A percentile compares a stretch with the other conserved stretches of the same genome.
phyloP scores from a whole-genome alignment of 2,113 vertebrate species.

The Tragelaphus imberbis region DNA sequence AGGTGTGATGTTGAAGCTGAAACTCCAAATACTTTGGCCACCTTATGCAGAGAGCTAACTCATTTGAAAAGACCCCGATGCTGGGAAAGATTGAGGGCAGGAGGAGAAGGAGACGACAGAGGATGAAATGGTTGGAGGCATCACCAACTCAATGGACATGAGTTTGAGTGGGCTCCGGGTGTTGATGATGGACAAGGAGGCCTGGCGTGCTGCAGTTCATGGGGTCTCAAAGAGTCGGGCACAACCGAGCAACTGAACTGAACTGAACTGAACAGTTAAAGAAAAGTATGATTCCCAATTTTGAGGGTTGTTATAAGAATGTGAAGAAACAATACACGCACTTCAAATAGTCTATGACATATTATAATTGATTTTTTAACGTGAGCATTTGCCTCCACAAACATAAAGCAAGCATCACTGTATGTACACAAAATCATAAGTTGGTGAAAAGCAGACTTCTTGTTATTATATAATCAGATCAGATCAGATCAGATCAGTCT shows the following conservation, averaged over 20 bases:
- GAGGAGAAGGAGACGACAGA: rapidly evolving
- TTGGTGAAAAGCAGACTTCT: background rate
- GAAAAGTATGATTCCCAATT: background rate
- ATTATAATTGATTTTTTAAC: background rate
- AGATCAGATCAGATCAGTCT: too few relatives aligned
- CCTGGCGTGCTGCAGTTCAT: background rate
- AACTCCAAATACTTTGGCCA: background rate
- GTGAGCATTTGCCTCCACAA: background rate
- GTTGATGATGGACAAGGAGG: background rate
- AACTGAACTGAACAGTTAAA: background rate
- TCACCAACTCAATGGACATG: background rate
- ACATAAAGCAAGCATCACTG: background rate
- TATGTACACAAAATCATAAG: rapidly evolving
- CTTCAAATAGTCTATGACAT: background rate
- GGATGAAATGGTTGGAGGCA: background rate
- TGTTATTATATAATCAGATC: too few relatives aligned
- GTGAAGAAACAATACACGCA: background rate
- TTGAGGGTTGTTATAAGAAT: background rate
- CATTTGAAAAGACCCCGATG: background rate
- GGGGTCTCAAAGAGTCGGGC: rapidly evolving
- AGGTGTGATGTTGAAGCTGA: background rate
- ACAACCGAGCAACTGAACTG: background rate
- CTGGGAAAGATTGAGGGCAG: background rate
- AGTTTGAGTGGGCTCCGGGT: background rate
- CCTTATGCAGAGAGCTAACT: background rate